Percentiles rank a stretch among this genome's conserved stretches.
These are phyloP conservation scores for Actinia tenebrosa DNA, from an alignment of 64 coral and sea anemone species.

Conservation along the genomic window DNA sequence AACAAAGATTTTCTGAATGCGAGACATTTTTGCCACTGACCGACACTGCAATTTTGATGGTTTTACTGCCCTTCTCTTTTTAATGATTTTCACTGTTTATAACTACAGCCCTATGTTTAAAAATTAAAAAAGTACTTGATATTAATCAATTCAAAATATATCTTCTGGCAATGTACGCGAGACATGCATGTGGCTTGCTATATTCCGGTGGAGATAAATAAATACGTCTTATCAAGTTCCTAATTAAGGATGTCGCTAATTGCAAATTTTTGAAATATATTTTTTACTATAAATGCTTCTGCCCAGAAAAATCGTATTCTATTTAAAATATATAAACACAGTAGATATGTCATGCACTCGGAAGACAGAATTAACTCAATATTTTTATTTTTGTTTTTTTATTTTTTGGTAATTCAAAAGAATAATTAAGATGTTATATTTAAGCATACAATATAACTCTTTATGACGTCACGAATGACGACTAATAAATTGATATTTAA, in stretches of 20 bases:
- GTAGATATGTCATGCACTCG: too few species aligned
- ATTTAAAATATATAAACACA: background rate
- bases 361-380: too few species aligned
- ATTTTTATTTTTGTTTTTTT: too few species aligned
- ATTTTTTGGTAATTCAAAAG: background rate
- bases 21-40: background rate
- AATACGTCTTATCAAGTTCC: background rate
- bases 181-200: background rate
- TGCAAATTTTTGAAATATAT: background rate
- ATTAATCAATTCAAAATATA: background rate
- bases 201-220: background rate
- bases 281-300: too few species aligned
- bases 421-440: background rate
- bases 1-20: background rate
- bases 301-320: background rate
- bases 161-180: background rate
- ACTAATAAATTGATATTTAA: too few species aligned
- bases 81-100: background rate
- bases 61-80: background rate
- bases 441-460: too few species aligned
- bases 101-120: background rate
- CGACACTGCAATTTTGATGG: background rate
- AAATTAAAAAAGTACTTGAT: background rate
- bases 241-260: background rate
- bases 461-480: background rate